Evolutionary conservation across 2,888 invertebrate species (phyloP).

Genomic region (Maniola hyperantus): DNA sequence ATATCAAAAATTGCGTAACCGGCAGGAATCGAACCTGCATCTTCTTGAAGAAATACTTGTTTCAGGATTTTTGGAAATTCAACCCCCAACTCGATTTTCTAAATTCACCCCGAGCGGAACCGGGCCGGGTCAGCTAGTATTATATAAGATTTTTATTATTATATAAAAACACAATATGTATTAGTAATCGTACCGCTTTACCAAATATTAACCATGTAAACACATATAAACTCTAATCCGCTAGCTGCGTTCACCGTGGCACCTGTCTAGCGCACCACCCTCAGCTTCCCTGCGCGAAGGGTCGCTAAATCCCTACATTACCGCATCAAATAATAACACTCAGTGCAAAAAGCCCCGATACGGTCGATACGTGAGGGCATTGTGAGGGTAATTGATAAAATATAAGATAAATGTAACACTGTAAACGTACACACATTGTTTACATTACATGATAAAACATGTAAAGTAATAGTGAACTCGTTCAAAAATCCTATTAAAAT

Average conservation of each 20-base stretch:
- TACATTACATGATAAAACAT: not conserved
- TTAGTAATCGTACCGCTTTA: not conserved
- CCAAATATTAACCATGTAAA: not conserved
- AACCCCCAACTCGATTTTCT: no score
- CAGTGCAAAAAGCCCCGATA: constrained; percentile 50
- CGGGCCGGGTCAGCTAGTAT: no score
- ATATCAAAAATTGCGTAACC: no score
- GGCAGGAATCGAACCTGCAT: no score
- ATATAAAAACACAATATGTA: not conserved
- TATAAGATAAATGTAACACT: constrained; percentile 46
- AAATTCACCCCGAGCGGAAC: no score
- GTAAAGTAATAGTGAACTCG: no score
- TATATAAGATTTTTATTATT: no score
- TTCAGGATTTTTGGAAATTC: no score
- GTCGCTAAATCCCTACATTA: constrained; percentile 58
- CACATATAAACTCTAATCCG: constrained; percentile 18
- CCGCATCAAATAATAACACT: constrained; percentile 69
- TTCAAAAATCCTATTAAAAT: no score
- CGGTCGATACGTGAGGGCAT: constrained; percentile 53
- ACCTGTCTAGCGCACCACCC: constrained; percentile 43
- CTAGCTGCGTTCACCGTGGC: constrained; percentile 38
- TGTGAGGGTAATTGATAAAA: constrained; percentile 55
- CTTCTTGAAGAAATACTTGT: no score
- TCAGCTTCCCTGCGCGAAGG: constrained; percentile 46
- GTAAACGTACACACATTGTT: constrained; percentile 13